These are phyloP conservation scores for Tachypleus tridentatus DNA, from an alignment of 1,140 invertebrate species.

Conservation along the genomic window DNA sequence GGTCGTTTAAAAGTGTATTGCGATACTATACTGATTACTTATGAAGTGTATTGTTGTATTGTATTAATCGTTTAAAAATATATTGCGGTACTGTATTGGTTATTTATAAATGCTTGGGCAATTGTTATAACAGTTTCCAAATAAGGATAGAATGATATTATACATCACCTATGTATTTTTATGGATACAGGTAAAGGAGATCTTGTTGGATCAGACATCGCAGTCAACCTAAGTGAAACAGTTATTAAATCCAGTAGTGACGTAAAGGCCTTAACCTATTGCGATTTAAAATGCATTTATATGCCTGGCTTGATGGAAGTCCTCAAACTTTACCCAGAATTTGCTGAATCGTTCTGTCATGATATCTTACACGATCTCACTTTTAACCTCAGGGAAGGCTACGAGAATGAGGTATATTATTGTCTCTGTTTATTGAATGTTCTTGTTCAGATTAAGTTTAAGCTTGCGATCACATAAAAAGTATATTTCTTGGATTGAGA, in stretches of 20 bases:
- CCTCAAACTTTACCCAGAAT: conserved; percentile 80
- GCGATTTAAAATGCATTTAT: conserved; percentile 88
- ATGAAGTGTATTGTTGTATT: too few relatives aligned
- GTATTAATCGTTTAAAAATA: too few relatives aligned
- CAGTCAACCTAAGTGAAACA: conserved; percentile 47
- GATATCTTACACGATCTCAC: conserved; percentile 93
- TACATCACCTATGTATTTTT: conserved; percentile 12
- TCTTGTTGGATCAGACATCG: conserved; percentile 82
- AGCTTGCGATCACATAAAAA: too few relatives aligned
- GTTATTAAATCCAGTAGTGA: conserved; percentile 87
- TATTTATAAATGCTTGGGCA: too few relatives aligned
- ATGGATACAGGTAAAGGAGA: conserved; percentile 73
- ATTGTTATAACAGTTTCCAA: too few relatives aligned
- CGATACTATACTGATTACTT: too few relatives aligned
- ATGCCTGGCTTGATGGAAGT: conserved; percentile 82
- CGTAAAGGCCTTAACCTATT: conserved; percentile 86
- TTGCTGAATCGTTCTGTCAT: conserved; percentile 74
- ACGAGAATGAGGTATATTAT: conserved; percentile 51
- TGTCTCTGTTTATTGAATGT: too few relatives aligned
- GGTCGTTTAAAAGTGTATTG: too few relatives aligned
- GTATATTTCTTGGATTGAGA: too few relatives aligned
- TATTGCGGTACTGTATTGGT: too few relatives aligned
- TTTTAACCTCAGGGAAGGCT: conserved; percentile 85
- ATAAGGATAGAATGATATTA: too few relatives aligned
- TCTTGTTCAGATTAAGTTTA: too few relatives aligned